Base-by-base conservation (phyloP, 2,888 invertebrate genomes). In the Tortrix viridana region DNA sequence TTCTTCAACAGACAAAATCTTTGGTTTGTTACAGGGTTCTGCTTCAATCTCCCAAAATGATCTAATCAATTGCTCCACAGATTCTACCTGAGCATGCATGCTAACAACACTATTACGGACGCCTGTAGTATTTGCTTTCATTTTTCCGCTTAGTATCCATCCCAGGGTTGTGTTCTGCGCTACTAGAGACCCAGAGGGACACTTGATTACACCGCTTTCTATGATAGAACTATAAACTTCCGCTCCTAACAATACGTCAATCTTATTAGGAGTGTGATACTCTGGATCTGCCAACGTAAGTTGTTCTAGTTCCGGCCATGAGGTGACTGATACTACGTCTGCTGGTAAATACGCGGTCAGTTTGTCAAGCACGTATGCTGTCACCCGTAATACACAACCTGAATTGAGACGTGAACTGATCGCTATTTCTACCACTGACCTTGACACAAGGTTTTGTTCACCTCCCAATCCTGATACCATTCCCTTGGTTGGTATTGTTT, bases 171-270 rank as follows among this genome's bases (percentile, higher is more conserved):
- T 50, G 9, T 52, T 32, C 18, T 62, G 62, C n/a, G 67, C 69
- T n/a, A 66, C 19, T 14, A 62, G 19, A 7, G 26, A 16, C 26
- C 48, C 26, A 22, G 56, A 57, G 16, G 26, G 22, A 18, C 43
- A 23, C 26, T 20, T 46, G 26, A 20, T 18, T 7, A 62, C 22
- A 2, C 57, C 62, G 7, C 43, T 12, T 22, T 52, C 26, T 19
- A 60, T 41, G n/a, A 67, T 64, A 18, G 52, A 22, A 2, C 53
- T 43, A 41, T 48, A 67, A 3, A 68, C 41, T 0, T 68, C 65
- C 12, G 66, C 68, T 19, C 68, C 68, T n/a, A 68, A 50, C 1
- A 66, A 14, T 1, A 68, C 18, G 19, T 67, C 61, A 18, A 68
- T 63, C 44, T 43, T 53, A 23, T 57, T 44, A 14, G 67, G 65